Evolutionary conservation across 2,113 vertebrate genomes (phyloP).

Genomic region (Menidia beryllina): DNA sequence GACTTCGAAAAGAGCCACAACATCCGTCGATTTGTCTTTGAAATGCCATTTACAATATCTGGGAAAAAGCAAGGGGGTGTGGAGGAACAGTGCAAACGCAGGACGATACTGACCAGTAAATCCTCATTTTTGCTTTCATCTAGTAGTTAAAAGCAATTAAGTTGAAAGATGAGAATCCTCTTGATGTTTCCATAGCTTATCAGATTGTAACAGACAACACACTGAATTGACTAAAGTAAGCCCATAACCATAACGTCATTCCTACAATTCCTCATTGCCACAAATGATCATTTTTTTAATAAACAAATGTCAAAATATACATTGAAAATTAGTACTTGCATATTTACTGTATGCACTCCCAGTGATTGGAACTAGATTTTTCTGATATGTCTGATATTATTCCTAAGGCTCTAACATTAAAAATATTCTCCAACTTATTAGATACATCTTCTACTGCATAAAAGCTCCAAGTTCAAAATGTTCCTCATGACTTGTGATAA

Average conservation of each 20-base stretch:
- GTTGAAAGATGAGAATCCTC: neutral
- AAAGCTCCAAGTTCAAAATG: too few species aligned
- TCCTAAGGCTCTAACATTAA: too few species aligned
- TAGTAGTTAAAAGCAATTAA: neutral
- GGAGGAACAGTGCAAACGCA: conserved; percentile 95
- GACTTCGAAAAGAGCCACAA: conserved; percentile 97
- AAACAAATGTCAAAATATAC: too few species aligned
- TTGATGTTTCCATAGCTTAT: neutral
- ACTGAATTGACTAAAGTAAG: too few species aligned
- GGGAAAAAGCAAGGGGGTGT: conserved; percentile 95
- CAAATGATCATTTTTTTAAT: too few species aligned
- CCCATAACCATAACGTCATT: too few species aligned
- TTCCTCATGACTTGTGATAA: too few species aligned
- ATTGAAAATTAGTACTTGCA: too few species aligned
- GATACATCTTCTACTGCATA: too few species aligned
- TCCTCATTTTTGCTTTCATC: neutral
- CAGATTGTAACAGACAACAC: neutral
- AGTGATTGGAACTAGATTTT: neutral
- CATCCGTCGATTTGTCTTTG: conserved; percentile 96
- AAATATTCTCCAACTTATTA: too few species aligned
- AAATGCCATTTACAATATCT: conserved; percentile 96
- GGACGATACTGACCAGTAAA: conserved; percentile 93
- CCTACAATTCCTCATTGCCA: too few species aligned
- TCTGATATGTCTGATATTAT: neutral
- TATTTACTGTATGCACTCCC: too few species aligned